Base-by-base conservation (phyloP, 1,140 invertebrate genomes). In the Mylabris phalerata region DNA sequence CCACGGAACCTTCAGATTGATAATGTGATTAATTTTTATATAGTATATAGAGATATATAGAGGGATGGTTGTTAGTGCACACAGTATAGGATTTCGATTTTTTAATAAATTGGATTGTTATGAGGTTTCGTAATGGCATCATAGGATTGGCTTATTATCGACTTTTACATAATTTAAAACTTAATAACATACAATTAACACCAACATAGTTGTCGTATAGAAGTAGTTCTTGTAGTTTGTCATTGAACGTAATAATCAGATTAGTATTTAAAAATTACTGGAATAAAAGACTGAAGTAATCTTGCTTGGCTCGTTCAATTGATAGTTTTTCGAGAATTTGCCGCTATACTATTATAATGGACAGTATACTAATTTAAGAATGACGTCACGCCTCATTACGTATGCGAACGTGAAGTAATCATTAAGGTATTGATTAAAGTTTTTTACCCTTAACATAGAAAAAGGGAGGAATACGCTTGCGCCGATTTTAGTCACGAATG, bases 11-110 rank as follows among this genome's bases (percentile, higher is more conserved):
- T 61, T 62, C 67, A 64, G 70, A 72, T 72, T 73, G 68, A 71
- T 73, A 72, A 73, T 72, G 71, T 71, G 71, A 73, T 73, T 72
- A 73, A 73, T 72, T 72, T 72, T 72, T 71, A 71, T 71, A 64
- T 65, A 60, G 59, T 42, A 48, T 43, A 55, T 57, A 63, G 50
- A 40, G 6, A 42, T 42, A 42, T 9, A 6, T 6, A n/a, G 41
- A 42, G 11, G 41, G 41, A 42, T 42, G 41, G 41, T 42, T n/a
- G 4, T n/a, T 42, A 42, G 32, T 32, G 10, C 10, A 42, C 11
- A 9, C 10, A 47, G 58, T 59, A 59, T 58, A 60, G 63, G 65
- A 48, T 60, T 58, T 59, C 65, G 58, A 62, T 62, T 62, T 65
- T 65, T 63, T 62, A 56, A 60, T 60, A 60, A 63, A 65, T 59